These are phyloP conservation scores for Meloidogyne floridensis DNA, from an alignment of 1,140 invertebrate genomes.

Conservation along the genomic window DNA sequence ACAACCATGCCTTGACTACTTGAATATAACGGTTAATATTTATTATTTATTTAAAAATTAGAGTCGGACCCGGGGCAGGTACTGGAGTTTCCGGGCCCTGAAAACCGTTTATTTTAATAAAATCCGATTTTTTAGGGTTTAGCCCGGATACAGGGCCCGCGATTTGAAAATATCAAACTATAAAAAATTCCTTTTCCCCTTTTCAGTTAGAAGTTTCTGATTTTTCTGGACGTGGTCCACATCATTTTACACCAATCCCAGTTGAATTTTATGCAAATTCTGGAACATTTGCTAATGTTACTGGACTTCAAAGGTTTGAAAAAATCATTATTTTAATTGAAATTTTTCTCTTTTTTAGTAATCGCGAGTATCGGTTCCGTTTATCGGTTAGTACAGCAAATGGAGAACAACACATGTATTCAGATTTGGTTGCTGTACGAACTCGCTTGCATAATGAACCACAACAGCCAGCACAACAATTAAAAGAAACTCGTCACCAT, in stretches of 20 bases:
- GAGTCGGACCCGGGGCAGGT: background rate
- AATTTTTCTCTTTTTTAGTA: constrained; percentile 37
- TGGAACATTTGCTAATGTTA: constrained; percentile 37
- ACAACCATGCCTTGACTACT: constrained; percentile 27
- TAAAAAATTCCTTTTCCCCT: background rate
- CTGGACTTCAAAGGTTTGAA: constrained; percentile 30
- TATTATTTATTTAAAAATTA: background rate
- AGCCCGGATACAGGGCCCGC: too few relatives aligned
- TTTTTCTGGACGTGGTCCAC: constrained; percentile 27
- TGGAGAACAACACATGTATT: constrained; percentile 42
- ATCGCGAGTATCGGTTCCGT: constrained; percentile 59
- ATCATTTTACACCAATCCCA: constrained; percentile 41
- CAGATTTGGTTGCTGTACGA: constrained; percentile 44
- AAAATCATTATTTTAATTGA: background rate
- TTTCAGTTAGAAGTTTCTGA: constrained; percentile 46
- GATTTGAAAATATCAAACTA: background rate
- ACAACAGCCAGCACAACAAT: background rate
- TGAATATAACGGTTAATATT: background rate
- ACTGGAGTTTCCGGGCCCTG: too few relatives aligned
- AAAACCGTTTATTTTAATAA: too few relatives aligned
- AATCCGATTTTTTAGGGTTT: too few relatives aligned
- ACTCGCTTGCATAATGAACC: constrained; percentile 37
- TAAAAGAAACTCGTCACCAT: constrained; percentile 38
- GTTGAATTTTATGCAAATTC: constrained; percentile 43
- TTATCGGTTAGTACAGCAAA: constrained; percentile 38